Evolutionary conservation across 2,113 vertebrate species (phyloP), one percentile per base, ranked within the genome.

Genomic region (Pygoscelis adeliae): DNA sequence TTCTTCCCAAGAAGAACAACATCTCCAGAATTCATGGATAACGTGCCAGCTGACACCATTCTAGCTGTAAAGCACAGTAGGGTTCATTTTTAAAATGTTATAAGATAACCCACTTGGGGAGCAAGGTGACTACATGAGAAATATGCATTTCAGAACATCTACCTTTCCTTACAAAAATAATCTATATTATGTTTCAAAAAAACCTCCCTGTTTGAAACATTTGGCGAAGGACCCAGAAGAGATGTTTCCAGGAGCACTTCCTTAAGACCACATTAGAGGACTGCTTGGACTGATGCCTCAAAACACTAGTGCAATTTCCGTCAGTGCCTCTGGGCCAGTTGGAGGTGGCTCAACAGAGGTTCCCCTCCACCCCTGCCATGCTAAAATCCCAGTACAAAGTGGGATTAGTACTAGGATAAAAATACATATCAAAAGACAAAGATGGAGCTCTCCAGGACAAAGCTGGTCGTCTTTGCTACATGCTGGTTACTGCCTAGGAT

Each of bases 101-200:
- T 5, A 92, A 83, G 29, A 89, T 77, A 87, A 50, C 6, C 5
- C 84, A 63, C 69, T 73, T 38, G 46, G 27, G 55, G 7, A 86
- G 16, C 25, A 49, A 52, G 42, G 29, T 17, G 10, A 70, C 34
- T 61, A 23, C 8, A 8, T 7, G 10, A 76, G 47, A 74, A 80
- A 69, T 6, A n/a, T 0, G 0, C 19, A 15, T 40, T 67, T 80
- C 1, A 0, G 40, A 85, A 47, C 25, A 80, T 4, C 5, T 11
- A 53, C 44, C 44, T 62, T 72, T 49, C n/a, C 38, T 86, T 80
- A 52, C 13, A 69, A 26, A 66, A 42, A 58, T 29, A 32, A 65
- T 20, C 30, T 2, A 8, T 15, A 27, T 18, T 20, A 25, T 1
- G 2, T 49, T 83, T 80, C 26, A 65, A 16, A 44, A 89, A 36